Evolutionary conservation across 2,888 invertebrate species (phyloP).

Genomic region (Drosophila rellima): DNA sequence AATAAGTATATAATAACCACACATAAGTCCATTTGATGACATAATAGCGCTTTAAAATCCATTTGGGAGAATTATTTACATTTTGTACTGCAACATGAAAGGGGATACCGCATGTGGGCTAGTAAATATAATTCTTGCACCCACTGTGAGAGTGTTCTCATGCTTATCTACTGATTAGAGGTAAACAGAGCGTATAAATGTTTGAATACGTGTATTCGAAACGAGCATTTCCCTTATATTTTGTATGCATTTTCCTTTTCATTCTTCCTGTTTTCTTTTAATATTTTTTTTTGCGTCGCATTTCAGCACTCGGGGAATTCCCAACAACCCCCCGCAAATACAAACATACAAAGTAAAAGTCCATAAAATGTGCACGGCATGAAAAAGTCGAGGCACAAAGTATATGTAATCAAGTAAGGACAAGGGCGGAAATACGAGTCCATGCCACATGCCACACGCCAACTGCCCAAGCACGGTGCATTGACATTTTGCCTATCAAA

Average conservation of each 20-base stretch:
- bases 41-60: slow-evolving; percentile 50
- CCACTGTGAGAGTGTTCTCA: slow-evolving; percentile 40
- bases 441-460: slow-evolving; percentile 26
- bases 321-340: slow-evolving; percentile 36
- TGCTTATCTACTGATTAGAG: slow-evolving; percentile 78
- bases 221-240: slow-evolving; percentile 43
- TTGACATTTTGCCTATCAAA: slow-evolving; percentile 71
- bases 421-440: slow-evolving; percentile 59
- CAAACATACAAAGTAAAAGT: slow-evolving; percentile 36
- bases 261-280: background rate
- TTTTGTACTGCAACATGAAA: slow-evolving; percentile 32
- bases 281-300: slow-evolving; percentile 34
- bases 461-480: slow-evolving; percentile 63
- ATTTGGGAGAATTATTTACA: slow-evolving; percentile 52
- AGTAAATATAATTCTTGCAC: slow-evolving; percentile 42
- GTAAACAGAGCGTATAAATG: slow-evolving; percentile 80
- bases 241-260: slow-evolving; percentile 36
- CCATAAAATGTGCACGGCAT: slow-evolving; percentile 47
- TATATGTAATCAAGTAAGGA: slow-evolving; percentile 43
- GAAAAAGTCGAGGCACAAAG: slow-evolving; percentile 41
- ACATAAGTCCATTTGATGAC: slow-evolving; percentile 54
- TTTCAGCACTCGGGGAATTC: slow-evolving; percentile 52
- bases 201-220: slow-evolving; percentile 66
- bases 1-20: slow-evolving; percentile 24
- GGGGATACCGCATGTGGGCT: slow-evolving; percentile 56